These are phyloP conservation scores for Aphelinus certus DNA, from an alignment of 1,140 invertebrate species.

Conservation along the genomic window DNA sequence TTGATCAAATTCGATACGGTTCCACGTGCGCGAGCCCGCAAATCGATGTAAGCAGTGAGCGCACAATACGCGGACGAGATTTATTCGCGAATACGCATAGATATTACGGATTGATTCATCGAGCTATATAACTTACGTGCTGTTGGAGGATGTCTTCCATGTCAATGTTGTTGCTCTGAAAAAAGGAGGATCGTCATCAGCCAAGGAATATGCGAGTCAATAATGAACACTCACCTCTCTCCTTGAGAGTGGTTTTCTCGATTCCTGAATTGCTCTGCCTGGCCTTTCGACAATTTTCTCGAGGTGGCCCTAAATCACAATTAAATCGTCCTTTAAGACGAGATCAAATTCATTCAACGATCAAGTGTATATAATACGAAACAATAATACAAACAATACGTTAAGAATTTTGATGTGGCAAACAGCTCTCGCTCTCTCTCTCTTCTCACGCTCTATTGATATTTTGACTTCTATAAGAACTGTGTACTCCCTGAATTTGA, in stretches of 20 bases:
- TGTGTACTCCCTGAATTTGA: too few relatives aligned
- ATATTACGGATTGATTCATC: background rate
- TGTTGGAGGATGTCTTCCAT: conserved; percentile 75
- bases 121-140: conserved; percentile 65
- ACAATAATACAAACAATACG: background rate
- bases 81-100: too few relatives aligned
- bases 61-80: too few relatives aligned
- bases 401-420: too few relatives aligned
- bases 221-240: conserved; percentile 67
- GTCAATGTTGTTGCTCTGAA: conserved; percentile 75
- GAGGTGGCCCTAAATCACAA: conserved; percentile 75
- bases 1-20: too few relatives aligned
- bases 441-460: too few relatives aligned
- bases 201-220: conserved; percentile 22
- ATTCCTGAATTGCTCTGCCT: conserved; percentile 68
- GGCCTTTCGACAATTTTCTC: conserved; percentile 83
- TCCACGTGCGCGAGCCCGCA: too few relatives aligned
- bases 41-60: too few relatives aligned
- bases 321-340: background rate
- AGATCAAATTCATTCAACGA: too few relatives aligned
- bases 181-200: background rate
- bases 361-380: background rate
- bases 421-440: too few relatives aligned
- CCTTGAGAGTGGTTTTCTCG: conserved; percentile 72
- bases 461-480: too few relatives aligned